Conservation (phyloP, 2,888 invertebrate species). For the Agrochola macilenta region DNA sequence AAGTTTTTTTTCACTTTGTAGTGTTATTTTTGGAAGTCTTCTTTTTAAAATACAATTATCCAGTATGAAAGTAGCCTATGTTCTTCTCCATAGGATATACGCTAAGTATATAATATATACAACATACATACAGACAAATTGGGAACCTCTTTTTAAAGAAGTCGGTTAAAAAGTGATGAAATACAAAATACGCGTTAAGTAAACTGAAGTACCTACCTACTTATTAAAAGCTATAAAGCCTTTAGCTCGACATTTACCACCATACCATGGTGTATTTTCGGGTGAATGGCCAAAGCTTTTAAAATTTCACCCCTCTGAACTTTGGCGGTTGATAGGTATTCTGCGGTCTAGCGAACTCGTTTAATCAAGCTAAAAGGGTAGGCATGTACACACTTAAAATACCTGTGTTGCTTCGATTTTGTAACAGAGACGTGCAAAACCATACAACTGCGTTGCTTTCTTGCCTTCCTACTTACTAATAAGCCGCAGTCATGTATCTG, state of each 20-base stretch:
- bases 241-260: constrained; percentile 14
- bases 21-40: too few relatives aligned
- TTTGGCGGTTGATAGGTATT: constrained; percentile 14
- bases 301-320: constrained; percentile 30
- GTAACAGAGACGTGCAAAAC: constrained; percentile 16
- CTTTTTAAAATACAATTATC: too few relatives aligned
- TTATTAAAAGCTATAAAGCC: not conserved
- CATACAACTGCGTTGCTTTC: constrained; percentile 16
- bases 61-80: too few relatives aligned
- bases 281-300: constrained; percentile 20
- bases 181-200: too few relatives aligned
- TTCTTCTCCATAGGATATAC: too few relatives aligned
- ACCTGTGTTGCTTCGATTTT: constrained; percentile 13
- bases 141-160: too few relatives aligned
- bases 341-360: not conserved
- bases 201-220: too few relatives aligned
- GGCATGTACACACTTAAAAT: not conserved
- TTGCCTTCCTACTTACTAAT: not conserved
- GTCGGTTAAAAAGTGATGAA: too few relatives aligned
- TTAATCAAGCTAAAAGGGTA: constrained; percentile 13
- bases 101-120: too few relatives aligned
- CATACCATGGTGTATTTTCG: not conserved
- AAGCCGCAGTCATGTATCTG: not conserved
- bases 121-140: too few relatives aligned
- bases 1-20: too few relatives aligned